These are phyloP conservation scores for Monopis laevigella DNA, from an alignment of 2,888 invertebrate genomes.

Conservation along the genomic window DNA sequence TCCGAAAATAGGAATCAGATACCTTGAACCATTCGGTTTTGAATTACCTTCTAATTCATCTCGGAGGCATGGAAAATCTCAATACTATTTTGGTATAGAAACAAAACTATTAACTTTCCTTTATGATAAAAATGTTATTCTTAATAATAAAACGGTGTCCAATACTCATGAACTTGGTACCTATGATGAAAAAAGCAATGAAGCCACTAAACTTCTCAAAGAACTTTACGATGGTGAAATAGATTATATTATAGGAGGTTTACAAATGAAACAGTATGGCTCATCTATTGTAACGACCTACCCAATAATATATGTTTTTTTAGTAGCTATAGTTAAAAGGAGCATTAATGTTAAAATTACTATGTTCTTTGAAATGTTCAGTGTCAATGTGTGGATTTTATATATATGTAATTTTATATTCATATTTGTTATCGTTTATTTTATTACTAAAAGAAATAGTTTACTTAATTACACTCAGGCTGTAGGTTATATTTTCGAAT, in stretches of 20 bases:
- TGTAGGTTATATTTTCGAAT: not conserved
- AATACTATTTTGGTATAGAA: not conserved
- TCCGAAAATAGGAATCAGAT: conserved; percentile 5
- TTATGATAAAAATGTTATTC: not conserved
- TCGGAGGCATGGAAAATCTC: not conserved
- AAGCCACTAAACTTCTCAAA: conserved; percentile 1
- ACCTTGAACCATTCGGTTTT: conserved; percentile 3
- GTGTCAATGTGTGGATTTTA: conserved; percentile 5
- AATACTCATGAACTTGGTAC: not conserved
- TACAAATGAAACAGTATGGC: not conserved
- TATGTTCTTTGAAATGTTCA: conserved; percentile 2
- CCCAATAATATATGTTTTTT: conserved; percentile 2
- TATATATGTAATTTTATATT: not conserved
- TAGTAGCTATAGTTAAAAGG: conserved; percentile 8
- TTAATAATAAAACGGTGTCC: not conserved
- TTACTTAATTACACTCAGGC: too few relatives aligned
- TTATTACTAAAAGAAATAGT: too few relatives aligned
- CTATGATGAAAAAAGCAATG: not conserved
- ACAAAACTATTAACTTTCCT: too few relatives aligned
- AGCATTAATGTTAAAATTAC: not conserved
- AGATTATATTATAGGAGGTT: conserved; percentile 3
- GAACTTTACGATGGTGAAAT: conserved; percentile 1
- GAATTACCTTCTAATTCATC: not conserved
- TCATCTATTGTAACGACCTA: not conserved
- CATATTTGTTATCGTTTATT: not conserved